phyloP scores from a whole-genome alignment of 2,797 vertebrate genomes.

The Cuniculus paca region DNA sequence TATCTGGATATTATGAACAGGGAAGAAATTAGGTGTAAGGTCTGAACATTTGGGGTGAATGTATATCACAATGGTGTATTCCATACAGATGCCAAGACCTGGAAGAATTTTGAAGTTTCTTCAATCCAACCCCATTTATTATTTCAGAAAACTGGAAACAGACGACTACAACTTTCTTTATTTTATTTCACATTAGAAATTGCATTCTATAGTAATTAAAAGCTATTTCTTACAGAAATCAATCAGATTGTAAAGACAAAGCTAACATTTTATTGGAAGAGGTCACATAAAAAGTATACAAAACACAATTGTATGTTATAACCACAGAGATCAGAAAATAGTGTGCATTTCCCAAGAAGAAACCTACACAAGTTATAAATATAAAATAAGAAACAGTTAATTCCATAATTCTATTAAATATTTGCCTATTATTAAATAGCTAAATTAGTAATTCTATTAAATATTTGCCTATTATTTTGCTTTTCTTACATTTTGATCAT shows the following conservation, averaged over 20 bases:
- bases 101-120: not conserved
- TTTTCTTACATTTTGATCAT: not conserved
- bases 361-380: not conserved
- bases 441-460: not conserved
- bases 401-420: not conserved
- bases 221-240: not conserved
- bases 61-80: not conserved
- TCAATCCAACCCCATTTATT: not conserved
- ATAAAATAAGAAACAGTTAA: not conserved
- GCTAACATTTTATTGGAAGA: not conserved
- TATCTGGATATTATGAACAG: not conserved
- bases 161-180: not conserved
- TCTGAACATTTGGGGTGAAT: not conserved
- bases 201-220: not conserved
- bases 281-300: not conserved
- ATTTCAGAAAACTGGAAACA: not conserved
- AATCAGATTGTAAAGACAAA: not conserved
- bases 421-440: not conserved
- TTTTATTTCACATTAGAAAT: not conserved
- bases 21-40: not conserved
- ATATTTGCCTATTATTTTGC: not conserved
- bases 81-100: not conserved
- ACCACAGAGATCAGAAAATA: not conserved
- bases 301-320: not conserved
- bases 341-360: not conserved